phyloP scores from a whole-genome alignment of 2,113 vertebrate species.

The Colossoma macropomum region DNA sequence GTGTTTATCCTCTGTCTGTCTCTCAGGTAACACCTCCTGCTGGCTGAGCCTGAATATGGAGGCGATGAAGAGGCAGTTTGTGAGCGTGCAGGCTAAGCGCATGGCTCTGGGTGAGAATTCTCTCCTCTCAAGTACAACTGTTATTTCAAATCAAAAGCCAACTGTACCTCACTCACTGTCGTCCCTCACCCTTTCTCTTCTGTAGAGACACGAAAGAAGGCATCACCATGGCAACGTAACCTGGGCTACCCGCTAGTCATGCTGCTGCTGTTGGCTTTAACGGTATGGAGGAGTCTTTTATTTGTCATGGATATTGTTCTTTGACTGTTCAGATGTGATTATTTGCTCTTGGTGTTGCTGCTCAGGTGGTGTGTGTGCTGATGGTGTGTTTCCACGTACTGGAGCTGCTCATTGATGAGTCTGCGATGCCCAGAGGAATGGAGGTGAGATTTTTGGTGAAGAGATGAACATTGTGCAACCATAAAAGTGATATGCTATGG shows the following conservation, averaged over 20 bases:
- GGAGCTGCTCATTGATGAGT: conserved; percentile 93
- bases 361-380: conserved; percentile 90
- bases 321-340: not conserved
- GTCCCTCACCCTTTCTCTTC: not conserved
- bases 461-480: not conserved
- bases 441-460: conserved; percentile 77
- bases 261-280: conserved; percentile 88
- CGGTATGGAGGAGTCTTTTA: conserved; percentile 72
- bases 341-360: not conserved
- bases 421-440: conserved; percentile 92
- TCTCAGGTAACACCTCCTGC: conserved; percentile 75
- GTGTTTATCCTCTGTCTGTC: not conserved
- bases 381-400: conserved; percentile 92
- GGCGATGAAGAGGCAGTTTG: conserved; percentile 81
- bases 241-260: conserved; percentile 94
- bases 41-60: conserved; percentile 87
- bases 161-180: conserved; percentile 2
- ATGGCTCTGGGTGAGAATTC: conserved; percentile 82
- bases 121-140: not conserved
- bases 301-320: not conserved
- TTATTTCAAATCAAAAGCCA: not conserved
- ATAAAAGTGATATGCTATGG: not conserved
- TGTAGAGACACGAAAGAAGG: conserved; percentile 86
- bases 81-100: conserved; percentile 81
- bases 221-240: conserved; percentile 95